Percentiles rank a stretch among this genome's conserved stretches.
phyloP scores from a whole-genome alignment of 2,888 invertebrate genomes.

The Pherbina coryleti region DNA sequence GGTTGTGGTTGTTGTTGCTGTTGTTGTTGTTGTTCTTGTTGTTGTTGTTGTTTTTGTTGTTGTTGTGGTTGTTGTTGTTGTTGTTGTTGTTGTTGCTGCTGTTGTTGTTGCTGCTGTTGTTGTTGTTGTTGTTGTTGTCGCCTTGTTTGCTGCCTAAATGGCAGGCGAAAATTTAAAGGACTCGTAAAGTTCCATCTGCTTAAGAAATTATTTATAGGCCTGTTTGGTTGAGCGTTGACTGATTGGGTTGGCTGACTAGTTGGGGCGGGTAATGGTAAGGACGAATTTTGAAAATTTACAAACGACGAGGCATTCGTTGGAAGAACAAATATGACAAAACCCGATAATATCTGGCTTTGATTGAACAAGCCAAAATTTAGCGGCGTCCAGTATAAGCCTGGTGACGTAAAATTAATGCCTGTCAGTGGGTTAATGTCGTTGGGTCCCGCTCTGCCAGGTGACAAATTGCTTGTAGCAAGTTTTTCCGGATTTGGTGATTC shows the following conservation, averaged over 20 bases:
- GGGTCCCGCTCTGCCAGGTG: background rate
- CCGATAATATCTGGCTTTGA: constrained; percentile 12
- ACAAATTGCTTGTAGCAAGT: background rate
- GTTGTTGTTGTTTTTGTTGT: too few species aligned
- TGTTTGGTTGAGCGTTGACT: too few species aligned
- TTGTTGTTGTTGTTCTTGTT: too few species aligned
- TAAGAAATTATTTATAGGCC: too few species aligned
- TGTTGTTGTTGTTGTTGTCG: background rate
- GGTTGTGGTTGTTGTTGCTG: background rate
- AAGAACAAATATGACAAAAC: background rate
- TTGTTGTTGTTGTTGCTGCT: background rate
- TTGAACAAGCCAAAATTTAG: constrained; percentile 26
- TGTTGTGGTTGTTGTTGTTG: constrained; percentile 1
- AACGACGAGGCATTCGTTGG: constrained; percentile 29
- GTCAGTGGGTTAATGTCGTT: background rate
- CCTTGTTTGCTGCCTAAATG: background rate
- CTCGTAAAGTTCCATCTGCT: too few species aligned
- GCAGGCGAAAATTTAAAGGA: background rate
- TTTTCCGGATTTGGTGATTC: background rate
- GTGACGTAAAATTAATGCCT: background rate
- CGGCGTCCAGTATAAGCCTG: constrained; percentile 22
- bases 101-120: too few species aligned
- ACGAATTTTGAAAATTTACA: background rate
- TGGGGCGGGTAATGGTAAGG: background rate
- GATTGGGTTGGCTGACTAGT: too few species aligned